Base-by-base conservation (phyloP, 2,888 invertebrate species). In the Ornithoptera alexandrae region DNA sequence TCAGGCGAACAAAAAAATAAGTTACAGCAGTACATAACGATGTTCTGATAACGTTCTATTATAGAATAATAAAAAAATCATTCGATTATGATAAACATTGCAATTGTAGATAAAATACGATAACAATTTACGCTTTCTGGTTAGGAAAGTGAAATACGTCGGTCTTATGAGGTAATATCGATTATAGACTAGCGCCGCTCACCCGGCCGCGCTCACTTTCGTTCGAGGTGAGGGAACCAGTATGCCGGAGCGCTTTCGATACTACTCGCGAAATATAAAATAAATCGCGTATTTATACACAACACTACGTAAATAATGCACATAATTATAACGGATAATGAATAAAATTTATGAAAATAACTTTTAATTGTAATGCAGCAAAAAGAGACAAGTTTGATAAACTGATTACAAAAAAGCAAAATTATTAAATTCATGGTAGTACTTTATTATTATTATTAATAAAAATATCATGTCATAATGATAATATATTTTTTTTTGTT, bases 131-230 rank as follows among this genome's bases (percentile, higher is more conserved):
- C 88, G 90, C 90, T 91, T 91, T 90, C 90, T 89, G 88, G 79
- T 72, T 80, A 88, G 81, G 87, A 91, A 91, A 91, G 91, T 90
- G 90, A 90, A 89, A 88, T 84, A 79, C 82, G 80, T 83, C 79
- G 80, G 81, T 78, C 80, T 76, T 82, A 84, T 90, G 90, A 87
- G 83, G 89, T 90, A 90, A 88, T 82, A 85, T 80, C 76, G 79
- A 80, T 67, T 67, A 53, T 84, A 81, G 81, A 84, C 85, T 84
- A 85, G 83, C 80, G 71, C 73, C 80, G 76, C 76, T 77, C 83
- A 79, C 81, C 78, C 76, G 80, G 79, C 76, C 80, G 80, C 87
- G 77, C 84, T 90, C 88, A 88, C 90, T 91, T 91, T 90, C 91
- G 76, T 83, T 80, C 69, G 75, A 70, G 61, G 71, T 74, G 73